Conservation (phyloP, 1,140 invertebrate genomes). For the Heliothis subflexa region DNA sequence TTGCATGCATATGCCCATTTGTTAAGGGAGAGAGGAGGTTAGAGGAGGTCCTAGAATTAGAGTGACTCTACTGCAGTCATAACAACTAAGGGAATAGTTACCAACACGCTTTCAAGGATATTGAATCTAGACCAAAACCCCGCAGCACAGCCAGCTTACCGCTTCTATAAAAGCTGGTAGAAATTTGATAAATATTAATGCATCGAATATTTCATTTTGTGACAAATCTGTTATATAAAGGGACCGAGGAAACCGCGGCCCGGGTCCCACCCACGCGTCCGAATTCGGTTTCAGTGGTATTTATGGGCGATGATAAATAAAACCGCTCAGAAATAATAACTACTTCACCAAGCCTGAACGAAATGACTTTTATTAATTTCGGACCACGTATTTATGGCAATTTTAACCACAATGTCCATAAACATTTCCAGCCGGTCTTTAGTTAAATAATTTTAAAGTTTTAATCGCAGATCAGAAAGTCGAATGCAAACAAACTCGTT, state of each 20-base stretch:
- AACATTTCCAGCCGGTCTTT: background rate
- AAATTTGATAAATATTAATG: conserved; percentile 38
- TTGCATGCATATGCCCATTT: no score
- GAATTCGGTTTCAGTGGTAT: conserved; percentile 31
- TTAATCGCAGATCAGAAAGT: background rate
- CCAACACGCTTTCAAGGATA: no score
- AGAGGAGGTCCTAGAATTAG: no score
- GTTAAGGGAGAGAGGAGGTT: no score
- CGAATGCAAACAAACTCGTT: background rate
- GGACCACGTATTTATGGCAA: conserved; percentile 7
- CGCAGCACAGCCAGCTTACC: background rate
- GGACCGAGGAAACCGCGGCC: conserved; percentile 32
- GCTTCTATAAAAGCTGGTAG: conserved; percentile 19
- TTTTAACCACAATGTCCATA: background rate
- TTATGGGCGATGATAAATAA: conserved; percentile 37
- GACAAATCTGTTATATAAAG: conserved; percentile 37
- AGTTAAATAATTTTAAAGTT: background rate
- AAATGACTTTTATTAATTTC: conserved; percentile 25
- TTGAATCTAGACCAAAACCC: background rate
- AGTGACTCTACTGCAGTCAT: no score
- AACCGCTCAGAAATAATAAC: conserved; percentile 33
- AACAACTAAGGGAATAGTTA: background rate
- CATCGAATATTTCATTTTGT: conserved; percentile 35
- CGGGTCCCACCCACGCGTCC: conserved; percentile 22
- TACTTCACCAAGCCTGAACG: conserved; percentile 16